A percentile compares a stretch with the other conserved stretches of the same genome.
Conservation (phyloP, 2,888 invertebrate species). For the Watsonalla binaria region DNA sequence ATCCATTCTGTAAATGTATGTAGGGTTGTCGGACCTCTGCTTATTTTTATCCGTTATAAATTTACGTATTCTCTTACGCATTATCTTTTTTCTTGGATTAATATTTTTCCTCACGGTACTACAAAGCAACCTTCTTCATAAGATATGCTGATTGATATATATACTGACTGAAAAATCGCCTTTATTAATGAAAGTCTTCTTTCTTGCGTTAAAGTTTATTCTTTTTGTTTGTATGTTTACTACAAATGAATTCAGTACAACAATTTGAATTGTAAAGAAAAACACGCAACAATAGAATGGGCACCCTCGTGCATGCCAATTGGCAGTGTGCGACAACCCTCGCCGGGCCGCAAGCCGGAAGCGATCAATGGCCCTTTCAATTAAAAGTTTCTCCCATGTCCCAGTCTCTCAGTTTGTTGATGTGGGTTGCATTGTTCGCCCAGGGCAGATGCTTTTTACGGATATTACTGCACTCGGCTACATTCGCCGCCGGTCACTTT, state of each 20-base stretch:
- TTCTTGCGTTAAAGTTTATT: too few relatives aligned
- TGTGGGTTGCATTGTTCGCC: conserved; percentile 32
- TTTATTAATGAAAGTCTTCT: too few relatives aligned
- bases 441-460: conserved; percentile 32
- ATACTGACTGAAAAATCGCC: too few relatives aligned
- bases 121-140: too few relatives aligned
- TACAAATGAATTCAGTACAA: too few relatives aligned
- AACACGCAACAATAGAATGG: too few relatives aligned
- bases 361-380: conserved; percentile 61
- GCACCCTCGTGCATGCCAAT: background rate
- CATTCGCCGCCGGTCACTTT: conserved; percentile 8
- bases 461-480: conserved; percentile 26
- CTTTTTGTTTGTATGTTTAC: too few relatives aligned
- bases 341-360: conserved; percentile 21
- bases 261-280: too few relatives aligned
- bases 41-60: too few relatives aligned
- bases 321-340: conserved; percentile 2
- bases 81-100: too few relatives aligned
- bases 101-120: background rate
- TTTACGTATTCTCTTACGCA: too few relatives aligned
- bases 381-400: conserved; percentile 55
- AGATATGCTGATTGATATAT: too few relatives aligned
- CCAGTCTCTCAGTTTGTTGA: conserved; percentile 31
- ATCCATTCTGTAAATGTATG: background rate
- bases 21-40: background rate